Conservation (phyloP, 2,113 vertebrate species). For the Tragulus kanchil region DNA sequence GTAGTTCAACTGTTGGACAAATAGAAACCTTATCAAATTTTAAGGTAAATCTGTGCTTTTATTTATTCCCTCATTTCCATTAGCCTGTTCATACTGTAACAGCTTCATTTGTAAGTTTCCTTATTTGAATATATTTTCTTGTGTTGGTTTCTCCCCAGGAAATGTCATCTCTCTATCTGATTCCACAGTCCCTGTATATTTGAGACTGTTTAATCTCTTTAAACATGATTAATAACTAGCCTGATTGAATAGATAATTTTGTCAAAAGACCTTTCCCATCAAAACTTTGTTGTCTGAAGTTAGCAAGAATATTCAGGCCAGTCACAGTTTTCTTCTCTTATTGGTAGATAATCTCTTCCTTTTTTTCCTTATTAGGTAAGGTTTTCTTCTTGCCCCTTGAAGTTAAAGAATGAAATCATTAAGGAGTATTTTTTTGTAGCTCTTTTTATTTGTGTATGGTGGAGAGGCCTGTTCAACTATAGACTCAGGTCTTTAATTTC, state of each 20-base stretch:
- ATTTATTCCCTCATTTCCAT: neutral
- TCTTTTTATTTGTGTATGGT: neutral
- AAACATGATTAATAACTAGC: neutral
- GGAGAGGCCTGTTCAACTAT: neutral
- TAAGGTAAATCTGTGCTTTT: neutral
- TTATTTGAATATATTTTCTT: constrained; percentile 2
- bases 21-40: neutral
- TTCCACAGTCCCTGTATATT: neutral
- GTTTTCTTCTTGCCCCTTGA: neutral
- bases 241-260: neutral
- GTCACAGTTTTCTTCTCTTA: neutral
- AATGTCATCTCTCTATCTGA: neutral
- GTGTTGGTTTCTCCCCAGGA: neutral
- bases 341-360: neutral
- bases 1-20: neutral
- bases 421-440: neutral
- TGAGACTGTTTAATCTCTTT: neutral
- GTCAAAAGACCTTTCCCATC: neutral
- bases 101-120: constrained; percentile 3
- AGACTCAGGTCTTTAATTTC: neutral
- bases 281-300: neutral
- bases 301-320: neutral
- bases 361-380: neutral
- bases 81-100: neutral
- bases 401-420: neutral